Percentiles rank a stretch among this genome's conserved stretches.
phyloP scores from a whole-genome alignment of 2,888 invertebrate species.

The Netelia fuscicornis region DNA sequence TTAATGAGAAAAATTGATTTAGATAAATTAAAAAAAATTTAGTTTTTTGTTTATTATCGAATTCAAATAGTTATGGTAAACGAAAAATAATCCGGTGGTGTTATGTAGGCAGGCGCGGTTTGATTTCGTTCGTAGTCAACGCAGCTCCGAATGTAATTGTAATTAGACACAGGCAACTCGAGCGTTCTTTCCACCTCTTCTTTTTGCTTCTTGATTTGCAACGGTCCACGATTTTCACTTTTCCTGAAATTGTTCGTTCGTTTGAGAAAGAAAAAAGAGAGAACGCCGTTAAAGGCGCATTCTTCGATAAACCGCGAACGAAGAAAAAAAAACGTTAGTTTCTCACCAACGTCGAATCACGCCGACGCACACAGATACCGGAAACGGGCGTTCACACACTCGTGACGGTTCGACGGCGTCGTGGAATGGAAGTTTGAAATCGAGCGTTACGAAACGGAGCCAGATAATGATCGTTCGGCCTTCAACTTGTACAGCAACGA shows the following conservation, averaged over 20 bases:
- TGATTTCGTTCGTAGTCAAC: slow-evolving; percentile 30
- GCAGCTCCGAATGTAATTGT: slow-evolving; percentile 17
- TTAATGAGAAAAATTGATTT: neutral
- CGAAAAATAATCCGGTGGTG: neutral
- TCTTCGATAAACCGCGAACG: neutral
- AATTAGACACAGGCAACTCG: neutral
- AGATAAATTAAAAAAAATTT: neutral
- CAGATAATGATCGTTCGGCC: slow-evolving; percentile 60
- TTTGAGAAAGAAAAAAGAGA: slow-evolving; percentile 1
- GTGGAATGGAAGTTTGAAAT: slow-evolving; percentile 42
- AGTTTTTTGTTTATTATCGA: neutral
- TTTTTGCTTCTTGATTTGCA: neutral
- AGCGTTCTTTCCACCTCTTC: neutral
- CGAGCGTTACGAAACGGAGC: slow-evolving; percentile 57
- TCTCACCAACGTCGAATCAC: neutral
- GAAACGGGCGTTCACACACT: neutral
- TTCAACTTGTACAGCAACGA: slow-evolving; percentile 59
- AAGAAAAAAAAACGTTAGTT: slow-evolving; percentile 7
- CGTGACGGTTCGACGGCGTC: slow-evolving; percentile 33
- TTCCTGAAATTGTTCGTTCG: slow-evolving; percentile 30
- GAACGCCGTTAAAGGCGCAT: neutral
- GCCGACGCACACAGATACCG: neutral
- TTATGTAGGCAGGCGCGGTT: neutral
- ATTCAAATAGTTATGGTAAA: slow-evolving; percentile 11
- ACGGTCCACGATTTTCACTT: slow-evolving; percentile 7